Evolutionary conservation across 2,113 vertebrate species (phyloP).

Genomic region (Spea bombifrons): DNA sequence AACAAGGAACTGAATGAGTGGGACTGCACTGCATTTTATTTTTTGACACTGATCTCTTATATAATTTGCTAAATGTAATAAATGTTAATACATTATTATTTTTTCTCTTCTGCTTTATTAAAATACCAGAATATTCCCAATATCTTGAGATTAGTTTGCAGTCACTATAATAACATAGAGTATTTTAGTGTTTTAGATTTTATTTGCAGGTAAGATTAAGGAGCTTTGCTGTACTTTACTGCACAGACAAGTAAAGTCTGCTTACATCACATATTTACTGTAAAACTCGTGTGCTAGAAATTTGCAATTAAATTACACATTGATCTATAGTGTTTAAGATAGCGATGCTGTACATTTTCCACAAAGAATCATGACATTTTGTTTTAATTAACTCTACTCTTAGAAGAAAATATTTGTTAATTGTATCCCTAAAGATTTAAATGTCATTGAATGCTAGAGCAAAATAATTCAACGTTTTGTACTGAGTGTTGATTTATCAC

Average conservation of each 20-base stretch:
- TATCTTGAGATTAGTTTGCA: conserved; percentile 4
- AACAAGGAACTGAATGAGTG: too few species aligned
- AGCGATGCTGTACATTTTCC: conserved; percentile 15
- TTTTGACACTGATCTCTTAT: too few species aligned
- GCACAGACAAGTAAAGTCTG: background rate
- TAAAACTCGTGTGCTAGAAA: conserved; percentile 13
- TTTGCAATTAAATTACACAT: conserved; percentile 42
- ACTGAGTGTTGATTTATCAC: background rate
- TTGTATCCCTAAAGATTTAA: conserved; percentile 43
- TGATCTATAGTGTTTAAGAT: conserved; percentile 27
- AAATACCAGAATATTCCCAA: background rate
- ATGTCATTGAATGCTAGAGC: conserved; percentile 37
- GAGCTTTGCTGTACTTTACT: conserved; percentile 20
- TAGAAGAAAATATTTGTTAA: conserved; percentile 41
- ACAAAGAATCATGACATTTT: conserved; percentile 38
- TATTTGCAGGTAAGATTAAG: conserved; percentile 16
- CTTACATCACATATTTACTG: background rate
- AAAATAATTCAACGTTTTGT: conserved; percentile 10
- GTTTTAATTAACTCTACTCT: conserved; percentile 37
- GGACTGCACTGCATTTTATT: too few species aligned
- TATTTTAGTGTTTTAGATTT: conserved; percentile 15
- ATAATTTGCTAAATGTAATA: too few species aligned
- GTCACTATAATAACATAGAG: background rate
- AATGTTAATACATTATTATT: too few species aligned
- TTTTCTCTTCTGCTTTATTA: too few species aligned